Conservation (phyloP, 2,797 vertebrate species). For the Sebastes melanostomus region DNA sequence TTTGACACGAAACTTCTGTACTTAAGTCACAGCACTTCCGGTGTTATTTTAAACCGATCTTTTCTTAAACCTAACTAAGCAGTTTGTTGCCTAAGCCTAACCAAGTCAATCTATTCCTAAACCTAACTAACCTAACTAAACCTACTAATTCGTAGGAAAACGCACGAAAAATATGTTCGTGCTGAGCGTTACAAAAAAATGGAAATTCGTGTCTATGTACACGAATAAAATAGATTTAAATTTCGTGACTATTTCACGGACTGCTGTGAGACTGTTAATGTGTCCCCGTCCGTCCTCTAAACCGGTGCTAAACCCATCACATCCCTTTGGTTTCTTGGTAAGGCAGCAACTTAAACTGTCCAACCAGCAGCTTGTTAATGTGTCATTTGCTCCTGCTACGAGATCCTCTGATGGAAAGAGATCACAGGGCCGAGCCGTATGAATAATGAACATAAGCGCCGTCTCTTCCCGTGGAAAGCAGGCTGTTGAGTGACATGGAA, state of each 20-base stretch:
- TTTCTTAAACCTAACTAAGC: no score
- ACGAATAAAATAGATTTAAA: no score
- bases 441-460: constrained; percentile 37
- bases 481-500: constrained; percentile 38
- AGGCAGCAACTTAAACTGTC: background rate
- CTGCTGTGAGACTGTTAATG: background rate
- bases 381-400: background rate
- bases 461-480: constrained; percentile 12
- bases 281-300: background rate
- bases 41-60: no score
- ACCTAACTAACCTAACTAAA: no score
- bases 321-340: background rate
- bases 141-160: no score
- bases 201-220: fast-evolving
- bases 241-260: no score
- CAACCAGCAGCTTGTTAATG: background rate
- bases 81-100: no score
- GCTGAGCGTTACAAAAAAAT: no score
- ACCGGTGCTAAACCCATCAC: background rate
- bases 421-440: constrained; percentile 16
- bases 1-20: fast-evolving
- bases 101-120: no score
- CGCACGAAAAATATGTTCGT: no score
- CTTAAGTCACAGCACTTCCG: no score
- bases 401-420: constrained; percentile 11